A percentile compares a stretch with the other conserved stretches of the same genome.
phyloP scores from a whole-genome alignment of 2,888 invertebrate genomes.

The Yponomeuta evonymella region DNA sequence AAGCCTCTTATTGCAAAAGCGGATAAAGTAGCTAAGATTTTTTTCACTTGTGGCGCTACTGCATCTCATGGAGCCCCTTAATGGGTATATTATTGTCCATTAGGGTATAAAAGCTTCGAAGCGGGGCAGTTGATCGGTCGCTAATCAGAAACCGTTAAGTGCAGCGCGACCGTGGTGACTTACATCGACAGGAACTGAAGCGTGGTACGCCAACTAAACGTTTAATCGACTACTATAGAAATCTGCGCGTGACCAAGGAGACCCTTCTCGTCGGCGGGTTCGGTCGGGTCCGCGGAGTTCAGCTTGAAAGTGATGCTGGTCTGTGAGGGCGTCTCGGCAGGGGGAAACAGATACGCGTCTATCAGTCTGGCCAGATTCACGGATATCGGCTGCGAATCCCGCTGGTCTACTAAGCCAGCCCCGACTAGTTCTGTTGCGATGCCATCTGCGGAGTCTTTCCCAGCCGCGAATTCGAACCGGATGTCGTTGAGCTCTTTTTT shows the following conservation, averaged over 20 bases:
- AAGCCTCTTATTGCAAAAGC: too few species aligned
- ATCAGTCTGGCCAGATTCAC: constrained; percentile 94
- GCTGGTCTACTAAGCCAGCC: constrained; percentile 92
- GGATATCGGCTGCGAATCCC: constrained; percentile 94
- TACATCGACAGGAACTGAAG: constrained; percentile 18
- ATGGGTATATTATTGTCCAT: constrained; percentile 15
- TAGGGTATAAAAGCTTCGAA: constrained; percentile 9
- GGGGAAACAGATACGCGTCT: constrained; percentile 69
- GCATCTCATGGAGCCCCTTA: not conserved
- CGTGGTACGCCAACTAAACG: constrained; percentile 14
- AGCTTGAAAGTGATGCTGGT: constrained; percentile 92
- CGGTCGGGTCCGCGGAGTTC: constrained; percentile 76
- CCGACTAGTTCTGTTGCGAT: constrained; percentile 98
- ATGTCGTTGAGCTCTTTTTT: constrained; percentile 97
- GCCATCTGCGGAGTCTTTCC: constrained; percentile 94
- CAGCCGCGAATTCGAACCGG: constrained; percentile 96
- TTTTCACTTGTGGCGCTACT: too few species aligned
- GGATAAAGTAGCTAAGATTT: too few species aligned
- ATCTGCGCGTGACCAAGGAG: constrained; percentile 98
- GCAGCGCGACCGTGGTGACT: constrained; percentile 10
- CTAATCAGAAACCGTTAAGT: constrained; percentile 8
- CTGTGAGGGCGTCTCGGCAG: constrained; percentile 70
- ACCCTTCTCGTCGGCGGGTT: constrained; percentile 94
- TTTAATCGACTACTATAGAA: constrained; percentile 92
- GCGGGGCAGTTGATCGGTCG: constrained; percentile 6